These are phyloP conservation scores for Steinernema hermaphroditum DNA, from an alignment of 2,888 invertebrate genomes.

Conservation along the genomic window DNA sequence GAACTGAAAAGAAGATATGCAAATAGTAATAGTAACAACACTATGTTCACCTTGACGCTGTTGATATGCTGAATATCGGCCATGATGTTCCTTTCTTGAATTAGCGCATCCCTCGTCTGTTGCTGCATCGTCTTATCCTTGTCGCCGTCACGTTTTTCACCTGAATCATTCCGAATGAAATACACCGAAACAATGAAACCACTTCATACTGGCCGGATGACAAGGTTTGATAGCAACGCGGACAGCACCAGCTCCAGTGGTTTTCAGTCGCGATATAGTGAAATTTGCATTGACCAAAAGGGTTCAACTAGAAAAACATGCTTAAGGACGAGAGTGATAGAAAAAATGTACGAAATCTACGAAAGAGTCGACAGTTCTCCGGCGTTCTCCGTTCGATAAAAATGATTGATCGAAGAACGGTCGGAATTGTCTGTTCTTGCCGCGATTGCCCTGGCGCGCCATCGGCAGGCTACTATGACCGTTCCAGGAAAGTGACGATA, in stretches of 20 bases:
- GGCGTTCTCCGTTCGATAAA: too few species aligned
- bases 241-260: neutral
- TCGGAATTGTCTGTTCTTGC: too few species aligned
- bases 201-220: neutral
- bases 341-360: too few species aligned
- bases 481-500: too few species aligned
- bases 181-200: neutral
- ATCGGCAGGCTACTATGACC: too few species aligned
- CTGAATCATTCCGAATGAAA: neutral
- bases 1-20: slow-evolving; percentile 73
- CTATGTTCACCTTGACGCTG: slow-evolving; percentile 37
- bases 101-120: slow-evolving; percentile 32
- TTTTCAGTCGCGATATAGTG: neutral
- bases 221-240: slow-evolving; percentile 30
- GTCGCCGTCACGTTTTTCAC: neutral
- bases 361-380: too few species aligned
- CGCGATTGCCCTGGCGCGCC: too few species aligned
- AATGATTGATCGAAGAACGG: too few species aligned
- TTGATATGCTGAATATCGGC: slow-evolving; percentile 42
- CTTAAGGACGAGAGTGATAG: too few species aligned
- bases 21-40: slow-evolving; percentile 1
- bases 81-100: slow-evolving; percentile 49
- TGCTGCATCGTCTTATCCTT: neutral
- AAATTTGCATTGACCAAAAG: too few species aligned
- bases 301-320: too few species aligned